phyloP scores from a whole-genome alignment of 2,888 invertebrate genomes.

The Epirrhoe tristata region DNA sequence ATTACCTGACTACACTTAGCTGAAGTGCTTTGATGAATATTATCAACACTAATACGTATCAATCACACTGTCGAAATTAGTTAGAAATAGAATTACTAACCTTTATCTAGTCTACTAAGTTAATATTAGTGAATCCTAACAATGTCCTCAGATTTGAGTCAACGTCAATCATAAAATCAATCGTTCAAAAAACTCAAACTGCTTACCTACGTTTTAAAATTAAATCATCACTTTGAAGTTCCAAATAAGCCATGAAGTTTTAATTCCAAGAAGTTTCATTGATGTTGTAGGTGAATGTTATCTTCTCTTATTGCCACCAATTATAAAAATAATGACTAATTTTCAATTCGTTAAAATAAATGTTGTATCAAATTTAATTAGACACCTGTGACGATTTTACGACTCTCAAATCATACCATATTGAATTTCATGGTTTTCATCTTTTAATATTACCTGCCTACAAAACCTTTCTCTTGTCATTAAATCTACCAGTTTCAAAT shows the following conservation, averaged over 20 bases:
- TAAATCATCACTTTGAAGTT: not conserved
- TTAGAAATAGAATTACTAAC: not conserved
- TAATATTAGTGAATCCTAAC: too few species aligned
- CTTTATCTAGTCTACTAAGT: not conserved
- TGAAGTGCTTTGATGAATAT: slow-evolving; percentile 31
- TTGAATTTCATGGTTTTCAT: slow-evolving; percentile 41
- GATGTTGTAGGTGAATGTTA: slow-evolving; percentile 8
- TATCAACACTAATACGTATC: slow-evolving; percentile 11
- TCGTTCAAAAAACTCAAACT: not conserved
- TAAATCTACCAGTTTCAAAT: slow-evolving; percentile 20
- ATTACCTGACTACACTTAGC: slow-evolving; percentile 30
- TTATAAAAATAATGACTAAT: slow-evolving; percentile 30
- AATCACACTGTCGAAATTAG: not conserved
- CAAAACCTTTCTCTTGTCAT: slow-evolving; percentile 23
- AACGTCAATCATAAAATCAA: too few species aligned
- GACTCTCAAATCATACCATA: slow-evolving; percentile 35
- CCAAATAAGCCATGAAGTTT: slow-evolving; percentile 7
- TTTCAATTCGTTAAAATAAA: slow-evolving; percentile 36
- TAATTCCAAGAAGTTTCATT: slow-evolving; percentile 11
- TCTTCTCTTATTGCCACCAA: slow-evolving; percentile 21
- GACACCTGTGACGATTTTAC: slow-evolving; percentile 46
- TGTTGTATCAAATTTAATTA: slow-evolving; percentile 43
- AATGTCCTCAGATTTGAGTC: not conserved
- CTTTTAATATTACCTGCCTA: slow-evolving; percentile 8
- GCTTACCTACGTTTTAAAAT: not conserved